Conservation (phyloP, 2,888 invertebrate species). For the Creontiades dilutus region DNA sequence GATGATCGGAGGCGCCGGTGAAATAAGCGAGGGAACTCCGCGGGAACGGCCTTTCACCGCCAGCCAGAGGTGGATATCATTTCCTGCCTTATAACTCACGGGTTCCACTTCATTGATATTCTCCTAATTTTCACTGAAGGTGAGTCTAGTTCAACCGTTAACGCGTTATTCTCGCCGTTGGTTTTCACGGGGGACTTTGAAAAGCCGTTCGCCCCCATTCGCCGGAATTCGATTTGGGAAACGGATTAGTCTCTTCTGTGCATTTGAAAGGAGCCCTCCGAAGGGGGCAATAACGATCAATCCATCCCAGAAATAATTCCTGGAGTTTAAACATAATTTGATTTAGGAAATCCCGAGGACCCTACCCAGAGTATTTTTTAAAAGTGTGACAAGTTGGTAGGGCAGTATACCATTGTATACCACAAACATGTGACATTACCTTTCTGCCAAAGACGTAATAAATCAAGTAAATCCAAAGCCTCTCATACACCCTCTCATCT, state of each 20-base stretch:
- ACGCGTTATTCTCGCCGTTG: not conserved
- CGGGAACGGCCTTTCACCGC: not conserved
- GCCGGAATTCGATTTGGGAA: not conserved
- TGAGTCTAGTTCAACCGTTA: conserved; percentile 22
- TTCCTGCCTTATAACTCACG: conserved; percentile 47
- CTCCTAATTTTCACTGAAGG: conserved; percentile 9
- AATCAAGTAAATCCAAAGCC: too few relatives aligned
- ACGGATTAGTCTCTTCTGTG: not conserved
- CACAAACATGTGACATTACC: too few relatives aligned
- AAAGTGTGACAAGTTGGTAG: too few relatives aligned
- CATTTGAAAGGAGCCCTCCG: not conserved
- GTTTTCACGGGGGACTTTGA: not conserved
- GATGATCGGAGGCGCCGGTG: conserved; percentile 34
- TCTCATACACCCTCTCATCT: too few relatives aligned
- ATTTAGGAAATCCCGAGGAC: not conserved
- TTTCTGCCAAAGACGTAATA: too few relatives aligned
- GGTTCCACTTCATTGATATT: conserved; percentile 53
- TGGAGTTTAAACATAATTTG: not conserved
- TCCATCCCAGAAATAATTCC: not conserved
- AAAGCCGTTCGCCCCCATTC: not conserved
- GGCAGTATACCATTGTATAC: too few relatives aligned
- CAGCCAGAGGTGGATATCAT: conserved; percentile 49
- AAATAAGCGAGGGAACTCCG: conserved; percentile 40
- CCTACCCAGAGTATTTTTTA: too few relatives aligned
- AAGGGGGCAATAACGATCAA: not conserved